These are phyloP conservation scores for Muschampia plurimacula DNA, from an alignment of 2,888 invertebrate genomes.

Conservation along the genomic window DNA sequence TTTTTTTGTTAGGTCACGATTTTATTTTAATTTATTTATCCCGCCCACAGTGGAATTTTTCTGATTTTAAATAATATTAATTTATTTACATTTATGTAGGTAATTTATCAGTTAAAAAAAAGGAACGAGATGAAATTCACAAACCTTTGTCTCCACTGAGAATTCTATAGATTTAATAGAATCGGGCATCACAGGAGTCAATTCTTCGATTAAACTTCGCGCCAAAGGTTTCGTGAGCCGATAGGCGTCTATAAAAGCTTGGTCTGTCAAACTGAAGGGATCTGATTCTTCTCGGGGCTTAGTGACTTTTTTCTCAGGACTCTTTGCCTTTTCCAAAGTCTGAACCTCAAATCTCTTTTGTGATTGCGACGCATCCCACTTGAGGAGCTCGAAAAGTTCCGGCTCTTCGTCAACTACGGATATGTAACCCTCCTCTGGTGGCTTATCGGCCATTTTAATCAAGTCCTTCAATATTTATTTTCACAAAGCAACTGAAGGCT, in stretches of 20 bases:
- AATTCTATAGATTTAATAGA: slow-evolving; percentile 75
- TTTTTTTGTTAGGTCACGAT: too few relatives aligned
- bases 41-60: too few relatives aligned
- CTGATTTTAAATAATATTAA: too few relatives aligned
- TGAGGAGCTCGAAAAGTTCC: slow-evolving; percentile 76
- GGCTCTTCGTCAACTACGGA: slow-evolving; percentile 80
- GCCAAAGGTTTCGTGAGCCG: slow-evolving; percentile 73
- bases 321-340: slow-evolving; percentile 68
- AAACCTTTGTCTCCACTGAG: slow-evolving; percentile 75
- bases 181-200: slow-evolving; percentile 76
- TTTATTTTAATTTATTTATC: too few relatives aligned
- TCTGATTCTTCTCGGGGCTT: slow-evolving; percentile 66
- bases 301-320: slow-evolving; percentile 68
- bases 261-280: slow-evolving; percentile 72
- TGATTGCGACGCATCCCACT: slow-evolving; percentile 74
- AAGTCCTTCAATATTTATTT: slow-evolving; percentile 57
- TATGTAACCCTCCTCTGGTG: slow-evolving; percentile 78
- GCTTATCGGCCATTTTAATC: slow-evolving; percentile 76
- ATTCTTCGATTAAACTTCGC: slow-evolving; percentile 68
- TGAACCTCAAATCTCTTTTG: slow-evolving; percentile 57
- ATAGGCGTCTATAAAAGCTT: slow-evolving; percentile 71
- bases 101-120: too few relatives aligned
- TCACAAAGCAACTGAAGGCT: slow-evolving; percentile 43
- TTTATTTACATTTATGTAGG: too few relatives aligned
- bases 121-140: not conserved